Percentiles rank a stretch among this genome's conserved stretches.
Conservation (phyloP, 1,140 invertebrate species). For the Procambarus virginalis region DNA sequence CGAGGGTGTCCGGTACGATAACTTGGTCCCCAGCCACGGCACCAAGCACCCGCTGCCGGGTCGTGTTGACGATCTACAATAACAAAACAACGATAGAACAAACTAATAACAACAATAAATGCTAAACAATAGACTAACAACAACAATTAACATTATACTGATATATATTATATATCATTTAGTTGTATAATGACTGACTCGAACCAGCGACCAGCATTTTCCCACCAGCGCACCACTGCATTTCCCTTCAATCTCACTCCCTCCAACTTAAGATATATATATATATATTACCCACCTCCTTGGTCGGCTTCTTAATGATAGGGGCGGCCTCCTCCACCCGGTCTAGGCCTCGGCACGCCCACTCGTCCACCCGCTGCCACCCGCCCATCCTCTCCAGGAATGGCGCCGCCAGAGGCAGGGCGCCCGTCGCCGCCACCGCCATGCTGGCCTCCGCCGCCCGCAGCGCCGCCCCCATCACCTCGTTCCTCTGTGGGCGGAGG, state of each 20-base stretch:
- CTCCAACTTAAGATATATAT: too few species aligned
- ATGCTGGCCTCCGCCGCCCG: slow-evolving; percentile 37
- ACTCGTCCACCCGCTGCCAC: slow-evolving; percentile 40
- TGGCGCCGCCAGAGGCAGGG: slow-evolving; percentile 48
- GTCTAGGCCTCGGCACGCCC: slow-evolving; percentile 52
- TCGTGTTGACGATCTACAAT: slow-evolving; percentile 18
- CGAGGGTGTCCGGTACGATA: slow-evolving; percentile 6
- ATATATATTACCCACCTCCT: slow-evolving; percentile 11
- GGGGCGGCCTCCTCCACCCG: slow-evolving; percentile 32
- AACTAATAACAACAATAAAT: too few species aligned
- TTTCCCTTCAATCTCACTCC: too few species aligned
- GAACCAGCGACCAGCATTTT: too few species aligned
- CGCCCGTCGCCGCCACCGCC: slow-evolving; percentile 27
- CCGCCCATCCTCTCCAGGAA: slow-evolving; percentile 49
- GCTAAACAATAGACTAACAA: too few species aligned
- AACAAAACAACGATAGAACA: too few species aligned
- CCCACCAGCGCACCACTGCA: too few species aligned
- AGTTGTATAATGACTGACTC: too few species aligned
- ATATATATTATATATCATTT: too few species aligned
- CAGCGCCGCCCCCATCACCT: slow-evolving; percentile 39
- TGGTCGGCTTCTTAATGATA: slow-evolving; percentile 25
- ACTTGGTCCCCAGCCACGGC: slow-evolving; percentile 41
- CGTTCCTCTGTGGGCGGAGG: slow-evolving; percentile 12
- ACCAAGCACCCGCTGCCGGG: background rate
- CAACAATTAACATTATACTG: too few species aligned